A percentile compares a stretch with the other conserved stretches of the same genome.
Evolutionary conservation across 2,888 invertebrate genomes (phyloP).

Genomic region (Trachelus stipa): DNA sequence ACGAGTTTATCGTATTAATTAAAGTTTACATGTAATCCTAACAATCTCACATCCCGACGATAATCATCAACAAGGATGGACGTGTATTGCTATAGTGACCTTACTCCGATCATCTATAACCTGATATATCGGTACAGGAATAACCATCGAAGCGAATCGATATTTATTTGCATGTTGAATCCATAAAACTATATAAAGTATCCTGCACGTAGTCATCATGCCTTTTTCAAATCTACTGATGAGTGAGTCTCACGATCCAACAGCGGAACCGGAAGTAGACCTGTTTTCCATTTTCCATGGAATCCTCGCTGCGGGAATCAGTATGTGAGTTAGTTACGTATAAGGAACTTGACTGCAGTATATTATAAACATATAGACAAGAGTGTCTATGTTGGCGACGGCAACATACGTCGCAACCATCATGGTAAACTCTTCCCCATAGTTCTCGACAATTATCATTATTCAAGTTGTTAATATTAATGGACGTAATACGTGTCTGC

Average conservation of each 20-base stretch:
- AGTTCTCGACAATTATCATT: conserved; percentile 53
- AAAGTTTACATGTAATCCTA: neutral
- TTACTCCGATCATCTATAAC: too few relatives aligned
- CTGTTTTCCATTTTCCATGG: neutral
- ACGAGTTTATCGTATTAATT: conserved; percentile 4
- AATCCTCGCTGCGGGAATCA: neutral
- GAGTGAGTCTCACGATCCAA: conserved; percentile 1
- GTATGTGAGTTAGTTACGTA: too few relatives aligned
- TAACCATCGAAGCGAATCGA: too few relatives aligned
- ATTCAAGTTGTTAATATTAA: conserved; percentile 59
- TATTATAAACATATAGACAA: conserved; percentile 13
- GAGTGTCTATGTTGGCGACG: conserved; percentile 27
- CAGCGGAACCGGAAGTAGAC: conserved; percentile 6
- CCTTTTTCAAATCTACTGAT: too few relatives aligned
- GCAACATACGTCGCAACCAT: conserved; percentile 28
- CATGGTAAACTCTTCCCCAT: conserved; percentile 35
- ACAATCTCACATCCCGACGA: too few relatives aligned
- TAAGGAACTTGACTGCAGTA: too few relatives aligned
- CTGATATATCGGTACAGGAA: too few relatives aligned
- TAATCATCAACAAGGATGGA: too few relatives aligned
- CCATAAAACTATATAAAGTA: too few relatives aligned
- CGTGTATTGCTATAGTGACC: too few relatives aligned
- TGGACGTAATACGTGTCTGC: conserved; percentile 35
- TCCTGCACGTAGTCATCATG: too few relatives aligned
- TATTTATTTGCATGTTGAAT: too few relatives aligned